Evolutionary conservation across 2,113 vertebrate genomes (phyloP).

Genomic region (Pleuronectes platessa): DNA sequence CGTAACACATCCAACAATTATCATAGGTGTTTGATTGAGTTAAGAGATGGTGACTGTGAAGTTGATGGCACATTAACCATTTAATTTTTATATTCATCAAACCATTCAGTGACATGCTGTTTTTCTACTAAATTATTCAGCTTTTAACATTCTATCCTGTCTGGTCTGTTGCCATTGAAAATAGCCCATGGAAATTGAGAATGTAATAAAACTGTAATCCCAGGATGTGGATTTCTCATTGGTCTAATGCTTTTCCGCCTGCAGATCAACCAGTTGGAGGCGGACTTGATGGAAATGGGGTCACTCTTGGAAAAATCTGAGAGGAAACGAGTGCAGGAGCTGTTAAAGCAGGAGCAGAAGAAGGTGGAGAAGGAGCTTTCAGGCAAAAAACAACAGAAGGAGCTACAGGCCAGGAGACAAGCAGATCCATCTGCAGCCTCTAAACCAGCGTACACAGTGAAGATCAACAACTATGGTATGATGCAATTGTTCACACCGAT

Average conservation of each 20-base stretch:
- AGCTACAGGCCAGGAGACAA: constrained; percentile 81
- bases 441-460: constrained; percentile 89
- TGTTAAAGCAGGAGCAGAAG: constrained; percentile 87
- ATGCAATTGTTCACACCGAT: not conserved
- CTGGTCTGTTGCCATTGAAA: not conserved
- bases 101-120: no score
- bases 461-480: constrained; percentile 96
- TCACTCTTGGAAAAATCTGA: constrained; percentile 84
- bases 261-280: constrained; percentile 87
- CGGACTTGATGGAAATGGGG: constrained; percentile 89
- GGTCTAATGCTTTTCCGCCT: not conserved
- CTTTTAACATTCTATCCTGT: no score
- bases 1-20: no score
- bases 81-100: no score
- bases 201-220: no score
- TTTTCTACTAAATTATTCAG: no score
- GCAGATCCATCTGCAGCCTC: constrained; percentile 78
- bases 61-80: no score
- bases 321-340: constrained; percentile 86
- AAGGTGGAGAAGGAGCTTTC: constrained; percentile 91
- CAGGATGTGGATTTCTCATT: not conserved
- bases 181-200: not conserved
- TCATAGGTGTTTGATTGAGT: no score
- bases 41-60: no score
- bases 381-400: constrained; percentile 82